phyloP scores from a whole-genome alignment of 2,888 invertebrate species.

The Blastobasis adustella region DNA sequence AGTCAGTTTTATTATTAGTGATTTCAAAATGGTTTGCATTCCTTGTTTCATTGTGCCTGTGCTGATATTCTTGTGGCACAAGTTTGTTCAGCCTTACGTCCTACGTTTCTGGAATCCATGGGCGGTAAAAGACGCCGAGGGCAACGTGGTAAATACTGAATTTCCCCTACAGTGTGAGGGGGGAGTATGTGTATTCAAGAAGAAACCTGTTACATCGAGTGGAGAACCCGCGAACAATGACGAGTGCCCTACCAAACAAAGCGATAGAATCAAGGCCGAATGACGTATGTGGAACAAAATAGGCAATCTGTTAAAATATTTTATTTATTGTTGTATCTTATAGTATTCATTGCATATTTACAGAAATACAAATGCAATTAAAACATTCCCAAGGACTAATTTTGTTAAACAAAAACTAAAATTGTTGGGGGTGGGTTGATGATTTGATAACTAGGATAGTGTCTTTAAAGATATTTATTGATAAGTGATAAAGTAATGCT shows the following conservation, averaged over 20 bases:
- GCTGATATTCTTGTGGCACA: constrained; percentile 88
- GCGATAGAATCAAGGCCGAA: constrained; percentile 32
- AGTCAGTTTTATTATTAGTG: too few relatives aligned
- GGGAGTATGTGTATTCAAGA: constrained; percentile 62
- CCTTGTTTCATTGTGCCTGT: constrained; percentile 91
- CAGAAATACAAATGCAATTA: background rate
- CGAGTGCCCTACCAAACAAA: constrained; percentile 9
- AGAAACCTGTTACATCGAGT: constrained; percentile 16
- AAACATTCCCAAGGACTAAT: background rate
- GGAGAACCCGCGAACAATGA: constrained; percentile 2
- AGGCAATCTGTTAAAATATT: background rate
- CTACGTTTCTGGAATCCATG: constrained; percentile 89
- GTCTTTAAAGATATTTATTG: too few relatives aligned
- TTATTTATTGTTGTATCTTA: background rate
- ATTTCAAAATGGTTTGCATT: constrained; percentile 81
- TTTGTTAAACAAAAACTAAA: background rate
- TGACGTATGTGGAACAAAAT: constrained; percentile 12
- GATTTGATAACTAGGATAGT: too few relatives aligned
- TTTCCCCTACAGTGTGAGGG: constrained; percentile 77
- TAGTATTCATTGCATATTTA: background rate
- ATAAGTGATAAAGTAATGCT: too few relatives aligned
- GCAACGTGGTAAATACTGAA: constrained; percentile 70
- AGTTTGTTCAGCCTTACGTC: constrained; percentile 87
- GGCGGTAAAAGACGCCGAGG: constrained; percentile 78
- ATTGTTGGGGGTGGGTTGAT: too few relatives aligned